Conservation (phyloP, 2,888 invertebrate genomes). For the Drosophila pegasa region DNA sequence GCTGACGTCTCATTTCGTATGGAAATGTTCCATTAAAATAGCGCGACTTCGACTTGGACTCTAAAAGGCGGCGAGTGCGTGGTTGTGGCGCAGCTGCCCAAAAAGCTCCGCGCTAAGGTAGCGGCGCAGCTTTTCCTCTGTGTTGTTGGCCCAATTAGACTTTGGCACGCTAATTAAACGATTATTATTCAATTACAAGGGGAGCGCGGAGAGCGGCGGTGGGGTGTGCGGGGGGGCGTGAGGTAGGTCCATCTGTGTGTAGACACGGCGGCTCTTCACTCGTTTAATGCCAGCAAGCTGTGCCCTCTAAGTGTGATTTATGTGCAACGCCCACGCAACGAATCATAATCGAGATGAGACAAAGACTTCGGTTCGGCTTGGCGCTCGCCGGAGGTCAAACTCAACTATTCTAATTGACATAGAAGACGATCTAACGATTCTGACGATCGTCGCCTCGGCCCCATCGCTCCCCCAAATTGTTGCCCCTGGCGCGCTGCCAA, state of each 20-base stretch:
- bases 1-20: constrained; percentile 46
- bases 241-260: not conserved
- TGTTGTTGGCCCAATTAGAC: constrained; percentile 34
- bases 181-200: constrained; percentile 60
- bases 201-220: not conserved
- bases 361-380: constrained; percentile 21
- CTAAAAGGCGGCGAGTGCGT: constrained; percentile 52
- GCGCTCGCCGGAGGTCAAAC: constrained; percentile 58
- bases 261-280: constrained; percentile 36
- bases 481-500: constrained; percentile 64
- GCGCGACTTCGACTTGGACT: constrained; percentile 24
- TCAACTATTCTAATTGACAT: constrained; percentile 67
- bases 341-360: constrained; percentile 25
- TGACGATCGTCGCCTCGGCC: constrained; percentile 16
- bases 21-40: constrained; percentile 59
- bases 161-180: constrained; percentile 62
- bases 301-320: constrained; percentile 68
- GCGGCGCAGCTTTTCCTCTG: not conserved
- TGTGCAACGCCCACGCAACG: constrained; percentile 66
- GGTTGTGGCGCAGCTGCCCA: constrained; percentile 44
- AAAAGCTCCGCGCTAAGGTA: not conserved
- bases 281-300: constrained; percentile 12
- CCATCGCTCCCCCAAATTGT: constrained; percentile 20
- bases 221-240: not conserved
- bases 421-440: constrained; percentile 14